phyloP scores from a whole-genome alignment of 2,797 vertebrate genomes.

The Pseudochaenichthys georgianus region DNA sequence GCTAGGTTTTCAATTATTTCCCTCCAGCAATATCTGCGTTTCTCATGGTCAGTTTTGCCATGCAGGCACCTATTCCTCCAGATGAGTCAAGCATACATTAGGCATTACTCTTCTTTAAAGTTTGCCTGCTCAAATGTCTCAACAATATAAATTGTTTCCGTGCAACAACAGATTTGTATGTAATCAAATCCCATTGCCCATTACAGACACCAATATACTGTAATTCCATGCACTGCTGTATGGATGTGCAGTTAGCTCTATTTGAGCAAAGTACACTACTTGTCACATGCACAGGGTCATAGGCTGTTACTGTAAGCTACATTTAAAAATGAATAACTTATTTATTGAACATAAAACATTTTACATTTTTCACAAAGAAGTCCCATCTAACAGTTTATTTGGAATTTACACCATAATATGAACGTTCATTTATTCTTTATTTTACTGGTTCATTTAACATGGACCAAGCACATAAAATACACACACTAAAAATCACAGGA shows the following conservation, averaged over 20 bases:
- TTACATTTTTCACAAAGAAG: neutral
- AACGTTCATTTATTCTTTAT: constrained; percentile 17
- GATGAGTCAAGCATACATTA: too few species aligned
- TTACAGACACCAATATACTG: neutral
- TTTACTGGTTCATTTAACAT: constrained; percentile 15
- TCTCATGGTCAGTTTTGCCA: too few species aligned
- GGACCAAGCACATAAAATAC: constrained; percentile 4
- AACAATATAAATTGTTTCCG: neutral
- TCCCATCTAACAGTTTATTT: neutral
- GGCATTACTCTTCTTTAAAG: neutral
- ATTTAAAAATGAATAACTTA: neutral
- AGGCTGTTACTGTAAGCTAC: neutral
- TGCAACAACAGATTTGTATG: neutral
- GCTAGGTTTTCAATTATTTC: too few species aligned
- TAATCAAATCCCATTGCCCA: neutral
- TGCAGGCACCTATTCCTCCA: too few species aligned
- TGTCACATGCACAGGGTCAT: neutral
- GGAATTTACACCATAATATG: constrained; percentile 9
- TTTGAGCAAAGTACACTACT: neutral
- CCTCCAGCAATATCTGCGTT: too few species aligned
- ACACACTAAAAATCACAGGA: neutral
- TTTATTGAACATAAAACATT: neutral
- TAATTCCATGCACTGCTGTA: neutral
- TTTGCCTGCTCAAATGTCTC: neutral
- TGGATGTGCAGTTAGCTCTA: neutral